A percentile compares a stretch with the other conserved stretches of the same genome.
These are phyloP conservation scores for Cotesia glomerata DNA, from an alignment of 1,140 invertebrate genomes.

Conservation along the genomic window DNA sequence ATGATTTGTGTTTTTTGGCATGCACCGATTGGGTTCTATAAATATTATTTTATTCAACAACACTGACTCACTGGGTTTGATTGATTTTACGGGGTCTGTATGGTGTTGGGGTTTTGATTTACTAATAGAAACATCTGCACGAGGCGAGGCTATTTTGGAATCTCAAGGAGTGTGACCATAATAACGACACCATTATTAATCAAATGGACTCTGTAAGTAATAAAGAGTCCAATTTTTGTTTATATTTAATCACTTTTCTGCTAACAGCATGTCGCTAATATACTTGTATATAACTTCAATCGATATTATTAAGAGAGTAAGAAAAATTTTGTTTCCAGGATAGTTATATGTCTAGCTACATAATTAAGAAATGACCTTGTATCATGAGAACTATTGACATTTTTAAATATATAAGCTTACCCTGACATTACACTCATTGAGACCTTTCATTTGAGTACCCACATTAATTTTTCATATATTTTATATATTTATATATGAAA, in stretches of 20 bases:
- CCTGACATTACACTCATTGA: no score
- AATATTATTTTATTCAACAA: slow-evolving; percentile 22
- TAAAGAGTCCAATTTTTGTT: not conserved
- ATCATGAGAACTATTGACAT: no score
- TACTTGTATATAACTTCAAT: no score
- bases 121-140: slow-evolving; percentile 70
- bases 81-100: slow-evolving; percentile 46
- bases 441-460: no score
- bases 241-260: not conserved
- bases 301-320: no score
- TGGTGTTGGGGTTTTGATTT: slow-evolving; percentile 62
- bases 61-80: slow-evolving; percentile 43
- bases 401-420: no score
- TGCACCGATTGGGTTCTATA: slow-evolving; percentile 34
- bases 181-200: slow-evolving; percentile 50
- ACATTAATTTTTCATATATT: no score
- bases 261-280: not conserved
- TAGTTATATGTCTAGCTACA: no score
- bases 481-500: no score
- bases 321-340: no score
- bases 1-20: slow-evolving; percentile 58
- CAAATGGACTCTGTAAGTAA: slow-evolving; percentile 57
- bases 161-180: slow-evolving; percentile 58
- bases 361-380: no score
- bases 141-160: slow-evolving; percentile 69